Evolutionary conservation across 2,113 vertebrate genomes (phyloP).

Genomic region (Eulacestoma nigropectus): DNA sequence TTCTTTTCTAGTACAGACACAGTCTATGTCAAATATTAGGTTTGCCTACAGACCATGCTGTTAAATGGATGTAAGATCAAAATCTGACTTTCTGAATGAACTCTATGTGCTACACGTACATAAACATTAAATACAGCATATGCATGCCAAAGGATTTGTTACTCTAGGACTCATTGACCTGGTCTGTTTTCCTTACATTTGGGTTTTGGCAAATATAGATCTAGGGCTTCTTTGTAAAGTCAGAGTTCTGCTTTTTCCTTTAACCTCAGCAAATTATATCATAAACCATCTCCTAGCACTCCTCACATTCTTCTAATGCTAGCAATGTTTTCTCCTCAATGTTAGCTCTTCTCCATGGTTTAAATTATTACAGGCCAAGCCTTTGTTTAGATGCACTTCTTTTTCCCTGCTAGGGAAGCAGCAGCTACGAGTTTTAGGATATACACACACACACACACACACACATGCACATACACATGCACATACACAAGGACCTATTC

Average conservation of each 20-base stretch:
- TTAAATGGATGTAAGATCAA: neutral
- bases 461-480: neutral
- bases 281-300: neutral
- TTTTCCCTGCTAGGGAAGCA: neutral
- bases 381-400: neutral
- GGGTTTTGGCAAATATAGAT: neutral
- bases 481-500: too few species aligned
- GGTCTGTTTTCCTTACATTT: neutral
- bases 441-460: neutral
- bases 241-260: neutral
- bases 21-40: neutral
- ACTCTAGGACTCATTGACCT: neutral
- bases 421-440: neutral
- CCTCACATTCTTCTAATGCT: neutral
- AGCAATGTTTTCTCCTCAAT: neutral
- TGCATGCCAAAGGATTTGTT: neutral
- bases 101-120: neutral
- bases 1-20: neutral
- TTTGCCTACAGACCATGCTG: neutral
- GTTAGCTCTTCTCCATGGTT: neutral
- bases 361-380: neutral
- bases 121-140: neutral
- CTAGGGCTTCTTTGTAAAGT: neutral
- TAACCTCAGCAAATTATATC: neutral
- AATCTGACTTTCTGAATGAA: neutral